phyloP scores from a whole-genome alignment of 1,140 invertebrate genomes.

The Ephestia elutella region DNA sequence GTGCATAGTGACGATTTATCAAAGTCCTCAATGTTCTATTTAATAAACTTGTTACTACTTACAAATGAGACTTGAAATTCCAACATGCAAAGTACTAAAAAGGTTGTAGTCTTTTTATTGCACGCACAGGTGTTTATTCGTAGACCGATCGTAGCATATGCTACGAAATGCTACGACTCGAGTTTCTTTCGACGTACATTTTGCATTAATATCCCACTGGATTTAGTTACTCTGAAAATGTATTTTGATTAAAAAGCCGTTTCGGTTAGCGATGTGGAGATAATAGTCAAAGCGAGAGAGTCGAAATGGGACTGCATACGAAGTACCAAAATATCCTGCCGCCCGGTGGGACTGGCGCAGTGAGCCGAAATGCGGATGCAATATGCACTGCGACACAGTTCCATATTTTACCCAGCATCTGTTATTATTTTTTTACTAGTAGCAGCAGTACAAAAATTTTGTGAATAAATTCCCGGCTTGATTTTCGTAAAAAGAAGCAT shows the following conservation, averaged over 20 bases:
- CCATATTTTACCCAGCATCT: neutral
- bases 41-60: too few species aligned
- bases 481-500: too few species aligned
- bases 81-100: too few species aligned
- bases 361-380: neutral
- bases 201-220: neutral
- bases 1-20: too few species aligned
- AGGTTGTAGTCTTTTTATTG: too few species aligned
- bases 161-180: neutral
- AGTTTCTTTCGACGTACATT: neutral
- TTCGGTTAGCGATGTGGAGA: neutral
- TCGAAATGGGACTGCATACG: neutral
- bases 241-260: neutral
- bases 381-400: neutral
- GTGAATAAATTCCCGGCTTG: too few species aligned
- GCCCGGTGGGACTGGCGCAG: neutral
- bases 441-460: too few species aligned
- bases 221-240: neutral
- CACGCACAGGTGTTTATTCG: too few species aligned
- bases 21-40: too few species aligned
- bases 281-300: neutral
- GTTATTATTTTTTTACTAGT: neutral
- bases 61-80: too few species aligned
- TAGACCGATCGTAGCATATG: too few species aligned
- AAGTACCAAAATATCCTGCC: neutral